phyloP scores from a whole-genome alignment of 2,113 vertebrate species.

The Pipra filicauda region DNA sequence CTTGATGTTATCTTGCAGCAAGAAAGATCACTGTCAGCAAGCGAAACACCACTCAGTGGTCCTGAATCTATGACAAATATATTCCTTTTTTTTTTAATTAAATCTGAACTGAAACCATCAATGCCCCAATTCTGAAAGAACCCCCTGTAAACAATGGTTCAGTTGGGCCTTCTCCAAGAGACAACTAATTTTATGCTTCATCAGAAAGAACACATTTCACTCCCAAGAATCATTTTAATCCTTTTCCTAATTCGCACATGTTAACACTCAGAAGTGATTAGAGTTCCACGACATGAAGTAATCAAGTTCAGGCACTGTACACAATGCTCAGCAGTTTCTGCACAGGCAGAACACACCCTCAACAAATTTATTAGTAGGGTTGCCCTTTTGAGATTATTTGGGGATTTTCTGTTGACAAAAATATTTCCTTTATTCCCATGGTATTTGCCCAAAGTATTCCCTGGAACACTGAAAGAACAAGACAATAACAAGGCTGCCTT shows the following conservation, averaged over 20 bases:
- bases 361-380: background rate
- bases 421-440: background rate
- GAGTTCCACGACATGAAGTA: background rate
- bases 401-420: background rate
- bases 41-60: background rate
- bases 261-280: slow-evolving; percentile 35
- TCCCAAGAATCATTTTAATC: slow-evolving; percentile 37
- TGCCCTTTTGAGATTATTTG: background rate
- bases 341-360: background rate
- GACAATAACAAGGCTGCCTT: background rate
- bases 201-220: slow-evolving; percentile 36
- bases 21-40: background rate
- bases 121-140: background rate
- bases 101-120: background rate
- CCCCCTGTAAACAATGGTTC: background rate
- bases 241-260: background rate
- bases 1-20: background rate
- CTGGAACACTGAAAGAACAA: background rate
- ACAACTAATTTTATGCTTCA: slow-evolving; percentile 29
- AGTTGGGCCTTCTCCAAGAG: background rate
- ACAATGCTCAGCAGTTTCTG: background rate
- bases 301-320: background rate
- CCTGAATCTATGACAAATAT: background rate
- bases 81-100: background rate
- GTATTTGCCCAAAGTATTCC: background rate